A percentile compares a stretch with the other conserved stretches of the same genome.
Conservation (phyloP, 2,888 invertebrate species). For the Nomada fabriciana region DNA sequence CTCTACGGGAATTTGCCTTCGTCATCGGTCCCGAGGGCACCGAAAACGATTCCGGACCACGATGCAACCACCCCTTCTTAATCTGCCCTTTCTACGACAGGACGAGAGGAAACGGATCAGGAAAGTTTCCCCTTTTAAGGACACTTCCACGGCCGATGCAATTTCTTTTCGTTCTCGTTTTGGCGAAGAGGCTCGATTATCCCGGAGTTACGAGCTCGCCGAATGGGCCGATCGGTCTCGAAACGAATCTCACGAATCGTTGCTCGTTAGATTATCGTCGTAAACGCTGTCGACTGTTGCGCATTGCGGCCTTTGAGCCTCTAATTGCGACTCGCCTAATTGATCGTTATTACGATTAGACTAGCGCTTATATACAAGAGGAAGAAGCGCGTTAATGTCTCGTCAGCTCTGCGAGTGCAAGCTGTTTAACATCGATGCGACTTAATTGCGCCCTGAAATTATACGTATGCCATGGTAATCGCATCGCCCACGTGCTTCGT, state of each 20-base stretch:
- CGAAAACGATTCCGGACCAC: constrained; percentile 61
- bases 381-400: constrained; percentile 31
- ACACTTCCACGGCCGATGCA: constrained; percentile 4
- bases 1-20: constrained; percentile 71
- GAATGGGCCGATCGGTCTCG: constrained; percentile 11
- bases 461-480: constrained; percentile 44
- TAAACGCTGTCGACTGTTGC: constrained; percentile 34
- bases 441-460: constrained; percentile 62
- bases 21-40: constrained; percentile 71
- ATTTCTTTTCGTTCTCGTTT: constrained; percentile 30
- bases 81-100: not conserved
- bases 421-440: constrained; percentile 57
- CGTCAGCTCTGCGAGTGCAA: constrained; percentile 24
- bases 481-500: constrained; percentile 51
- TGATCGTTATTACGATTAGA: constrained; percentile 54
- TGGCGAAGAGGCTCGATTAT: constrained; percentile 32
- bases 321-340: constrained; percentile 45
- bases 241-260: constrained; percentile 30
- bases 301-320: constrained; percentile 1
- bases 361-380: not conserved
- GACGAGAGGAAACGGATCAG: constrained; percentile 54
- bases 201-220: constrained; percentile 1
- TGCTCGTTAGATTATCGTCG: constrained; percentile 29
- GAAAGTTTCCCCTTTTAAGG: constrained; percentile 44
- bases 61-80: constrained; percentile 22